Base-by-base conservation (phyloP, 92 coral and sea anemone genomes). In the Heteractis magnifica region DNA sequence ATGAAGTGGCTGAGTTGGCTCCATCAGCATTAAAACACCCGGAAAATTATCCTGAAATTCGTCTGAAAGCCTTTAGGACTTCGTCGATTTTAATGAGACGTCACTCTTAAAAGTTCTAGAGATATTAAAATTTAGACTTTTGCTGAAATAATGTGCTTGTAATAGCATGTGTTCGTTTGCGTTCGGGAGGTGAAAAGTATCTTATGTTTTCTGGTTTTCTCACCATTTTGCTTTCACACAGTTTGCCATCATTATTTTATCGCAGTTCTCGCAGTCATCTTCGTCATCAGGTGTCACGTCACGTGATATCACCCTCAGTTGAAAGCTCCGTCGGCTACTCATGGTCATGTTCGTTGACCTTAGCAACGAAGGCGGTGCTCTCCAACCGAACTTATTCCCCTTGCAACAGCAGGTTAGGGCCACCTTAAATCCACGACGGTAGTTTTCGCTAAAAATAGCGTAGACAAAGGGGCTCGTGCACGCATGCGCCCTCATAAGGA, bases 371-470 rank as follows among this genome's bases (percentile, higher is more conserved):
- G 73, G 73, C 11, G 26, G 48, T 26, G 65, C 41, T 51, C 77
- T 20, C 21, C 59, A 3, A 51, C 11, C 6, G 56, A 41, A 56
- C 65, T n/a, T 68, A 49, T 19, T 23, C 62, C 56, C 12, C 23
- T 71, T n/a, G 49, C 34, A 51, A 75, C 77, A 81, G 68, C 87
- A 62, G 23, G 50, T 75, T 23, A 90, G 82, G 50, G 86, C 80
- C 75, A 59, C 62, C 71, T 89, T 91, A 76, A 93, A 88, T 6
- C 91, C 97, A 49, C 86, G 89, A 71, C 97, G 94, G 75, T 93
- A 93, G 82, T 93, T 93, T 71, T 93, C 94, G 71, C 97, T 93
- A 81, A 93, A 91, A 50, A 84, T 62, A 50, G 92, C 97, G 77
- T 90, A 93, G 5, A 93, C 86, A 11, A 82, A 58, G 41, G 97